A percentile compares a stretch with the other conserved stretches of the same genome.
phyloP scores from a whole-genome alignment of 2,797 vertebrate genomes.

The Syngnathus rostellatus region DNA sequence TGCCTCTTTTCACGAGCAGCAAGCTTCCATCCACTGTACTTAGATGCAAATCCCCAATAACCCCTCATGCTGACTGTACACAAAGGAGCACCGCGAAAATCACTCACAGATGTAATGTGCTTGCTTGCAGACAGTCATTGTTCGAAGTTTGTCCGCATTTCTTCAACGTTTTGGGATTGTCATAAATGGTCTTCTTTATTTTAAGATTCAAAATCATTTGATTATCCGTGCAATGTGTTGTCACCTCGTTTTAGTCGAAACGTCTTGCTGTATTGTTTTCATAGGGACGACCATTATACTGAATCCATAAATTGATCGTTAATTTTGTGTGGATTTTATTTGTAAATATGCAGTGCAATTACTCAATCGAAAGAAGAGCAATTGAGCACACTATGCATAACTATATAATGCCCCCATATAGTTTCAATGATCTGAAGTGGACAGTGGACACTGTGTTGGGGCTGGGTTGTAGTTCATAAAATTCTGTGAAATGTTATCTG shows the following conservation, averaged over 20 bases:
- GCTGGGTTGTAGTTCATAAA: not conserved
- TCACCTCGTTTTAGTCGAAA: not conserved
- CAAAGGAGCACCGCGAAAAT: not conserved
- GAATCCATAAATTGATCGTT: not conserved
- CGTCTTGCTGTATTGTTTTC: too few relatives aligned
- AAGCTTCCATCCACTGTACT: constrained; percentile 38
- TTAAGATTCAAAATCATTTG: not conserved
- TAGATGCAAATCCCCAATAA: constrained; percentile 39
- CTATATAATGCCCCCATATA: too few relatives aligned
- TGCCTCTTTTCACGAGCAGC: constrained; percentile 48
- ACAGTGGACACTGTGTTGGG: not conserved
- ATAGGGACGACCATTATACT: not conserved
- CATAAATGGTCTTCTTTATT: not conserved
- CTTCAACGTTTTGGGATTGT: not conserved
- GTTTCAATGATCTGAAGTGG: too few relatives aligned
- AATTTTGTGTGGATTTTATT: not conserved
- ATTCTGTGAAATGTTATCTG: not conserved
- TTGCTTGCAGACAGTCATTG: not conserved
- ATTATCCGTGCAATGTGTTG: not conserved
- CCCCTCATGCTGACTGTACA: constrained; percentile 27
- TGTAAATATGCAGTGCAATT: not conserved
- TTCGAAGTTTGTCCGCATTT: not conserved
- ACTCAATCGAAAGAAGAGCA: not conserved
- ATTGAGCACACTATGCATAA: not conserved
- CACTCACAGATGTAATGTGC: not conserved